phyloP scores from a whole-genome alignment of 1,140 invertebrate species.

The Zaprionus inermis region DNA sequence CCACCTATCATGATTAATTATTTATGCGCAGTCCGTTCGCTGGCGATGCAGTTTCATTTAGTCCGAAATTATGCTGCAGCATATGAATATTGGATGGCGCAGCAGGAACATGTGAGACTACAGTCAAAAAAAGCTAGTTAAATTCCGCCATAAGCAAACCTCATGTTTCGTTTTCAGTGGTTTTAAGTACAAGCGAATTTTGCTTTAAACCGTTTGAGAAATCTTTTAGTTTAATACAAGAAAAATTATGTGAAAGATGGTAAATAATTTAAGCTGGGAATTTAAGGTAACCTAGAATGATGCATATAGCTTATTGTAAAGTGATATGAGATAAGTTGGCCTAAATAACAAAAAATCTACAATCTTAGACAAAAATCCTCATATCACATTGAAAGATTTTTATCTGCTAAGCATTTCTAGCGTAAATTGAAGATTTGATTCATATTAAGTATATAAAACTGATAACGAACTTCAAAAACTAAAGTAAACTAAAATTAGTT shows the following conservation, averaged over 20 bases:
- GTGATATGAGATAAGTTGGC: too few relatives aligned
- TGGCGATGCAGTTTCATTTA: constrained; percentile 27
- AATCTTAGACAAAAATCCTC: too few relatives aligned
- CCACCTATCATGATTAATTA: constrained; percentile 26
- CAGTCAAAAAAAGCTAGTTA: neutral
- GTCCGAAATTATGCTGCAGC: constrained; percentile 51
- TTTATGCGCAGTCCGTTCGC: constrained; percentile 44
- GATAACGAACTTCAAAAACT: too few relatives aligned
- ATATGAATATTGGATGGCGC: constrained; percentile 53
- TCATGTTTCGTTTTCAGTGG: neutral
- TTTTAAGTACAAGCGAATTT: neutral
- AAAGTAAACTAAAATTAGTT: too few relatives aligned
- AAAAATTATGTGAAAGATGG: neutral
- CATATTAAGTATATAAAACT: too few relatives aligned
- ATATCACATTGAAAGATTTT: too few relatives aligned
- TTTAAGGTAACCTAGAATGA: too few relatives aligned
- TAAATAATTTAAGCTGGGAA: too few relatives aligned
- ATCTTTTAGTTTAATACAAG: neutral
- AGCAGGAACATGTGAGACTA: neutral
- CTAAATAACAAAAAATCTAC: too few relatives aligned
- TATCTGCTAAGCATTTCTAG: too few relatives aligned
- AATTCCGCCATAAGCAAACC: neutral
- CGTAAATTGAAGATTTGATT: too few relatives aligned
- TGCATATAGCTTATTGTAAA: too few relatives aligned
- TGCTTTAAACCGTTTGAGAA: neutral